Evolutionary conservation across 2,797 vertebrate genomes (phyloP).

Genomic region (Martes flavigula): DNA sequence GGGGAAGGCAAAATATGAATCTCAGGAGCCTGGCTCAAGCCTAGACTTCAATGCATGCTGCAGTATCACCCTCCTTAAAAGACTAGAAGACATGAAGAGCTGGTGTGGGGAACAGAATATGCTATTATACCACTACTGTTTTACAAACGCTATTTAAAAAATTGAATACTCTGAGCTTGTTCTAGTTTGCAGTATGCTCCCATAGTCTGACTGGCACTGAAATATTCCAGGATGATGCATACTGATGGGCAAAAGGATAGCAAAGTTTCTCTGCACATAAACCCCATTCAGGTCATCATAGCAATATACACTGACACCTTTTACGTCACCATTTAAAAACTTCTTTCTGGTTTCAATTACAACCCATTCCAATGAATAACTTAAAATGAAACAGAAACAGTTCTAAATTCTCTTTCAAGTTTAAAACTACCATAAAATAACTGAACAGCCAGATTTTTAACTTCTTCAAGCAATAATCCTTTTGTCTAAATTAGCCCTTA

Average conservation of each 20-base stretch:
- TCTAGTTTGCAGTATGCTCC: neutral
- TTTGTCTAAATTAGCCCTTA: neutral
- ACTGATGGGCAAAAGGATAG: neutral
- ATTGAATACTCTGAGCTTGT: neutral
- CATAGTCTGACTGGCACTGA: neutral
- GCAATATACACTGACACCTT: neutral
- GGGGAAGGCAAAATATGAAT: neutral
- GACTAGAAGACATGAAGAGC: neutral
- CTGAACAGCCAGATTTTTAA: conserved; percentile 19
- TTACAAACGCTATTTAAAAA: neutral
- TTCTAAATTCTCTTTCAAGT: conserved; percentile 1
- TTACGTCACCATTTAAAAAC: neutral
- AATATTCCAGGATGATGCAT: neutral
- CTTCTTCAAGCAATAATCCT: neutral
- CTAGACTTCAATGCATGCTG: neutral
- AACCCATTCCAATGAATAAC: neutral
- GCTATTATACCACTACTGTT: neutral
- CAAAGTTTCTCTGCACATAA: neutral
- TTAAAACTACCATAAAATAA: conserved; percentile 29
- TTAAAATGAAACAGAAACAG: neutral
- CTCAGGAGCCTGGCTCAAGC: neutral
- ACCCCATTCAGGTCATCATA: neutral
- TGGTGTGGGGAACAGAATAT: neutral
- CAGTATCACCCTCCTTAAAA: neutral
- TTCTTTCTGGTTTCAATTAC: conserved; percentile 25